phyloP scores from a whole-genome alignment of 2,888 invertebrate species.

The Hirudinaria manillensis region DNA sequence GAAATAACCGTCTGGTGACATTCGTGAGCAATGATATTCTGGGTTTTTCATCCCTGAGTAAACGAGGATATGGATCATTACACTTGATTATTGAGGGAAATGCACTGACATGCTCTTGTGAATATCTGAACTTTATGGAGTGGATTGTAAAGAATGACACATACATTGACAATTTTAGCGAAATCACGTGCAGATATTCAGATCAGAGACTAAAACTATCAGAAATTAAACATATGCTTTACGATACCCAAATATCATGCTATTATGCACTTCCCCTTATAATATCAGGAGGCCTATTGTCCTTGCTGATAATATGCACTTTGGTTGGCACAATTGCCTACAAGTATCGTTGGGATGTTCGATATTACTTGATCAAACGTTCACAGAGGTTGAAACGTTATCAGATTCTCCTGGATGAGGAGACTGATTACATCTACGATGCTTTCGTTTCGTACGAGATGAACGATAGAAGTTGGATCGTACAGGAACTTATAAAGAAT shows the following conservation, averaged over 20 bases:
- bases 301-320: background rate
- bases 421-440: background rate
- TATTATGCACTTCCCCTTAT: no score
- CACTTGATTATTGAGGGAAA: background rate
- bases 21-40: background rate
- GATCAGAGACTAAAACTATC: no score
- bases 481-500: slow-evolving; percentile 15
- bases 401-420: background rate
- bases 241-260: no score
- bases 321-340: background rate
- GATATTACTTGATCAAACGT: slow-evolving; percentile 1
- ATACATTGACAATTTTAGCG: background rate
- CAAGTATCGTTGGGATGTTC: slow-evolving; percentile 25
- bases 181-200: background rate
- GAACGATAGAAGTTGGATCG: slow-evolving; percentile 12
- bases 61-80: background rate
- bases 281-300: background rate
- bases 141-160: background rate
- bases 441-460: slow-evolving; percentile 25
- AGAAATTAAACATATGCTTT: no score
- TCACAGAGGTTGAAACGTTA: background rate
- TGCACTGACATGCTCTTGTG: background rate
- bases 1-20: background rate
- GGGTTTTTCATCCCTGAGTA: background rate
- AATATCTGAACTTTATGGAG: background rate